phyloP scores from a whole-genome alignment of 2,797 vertebrate species.

The Anguilla anguilla region DNA sequence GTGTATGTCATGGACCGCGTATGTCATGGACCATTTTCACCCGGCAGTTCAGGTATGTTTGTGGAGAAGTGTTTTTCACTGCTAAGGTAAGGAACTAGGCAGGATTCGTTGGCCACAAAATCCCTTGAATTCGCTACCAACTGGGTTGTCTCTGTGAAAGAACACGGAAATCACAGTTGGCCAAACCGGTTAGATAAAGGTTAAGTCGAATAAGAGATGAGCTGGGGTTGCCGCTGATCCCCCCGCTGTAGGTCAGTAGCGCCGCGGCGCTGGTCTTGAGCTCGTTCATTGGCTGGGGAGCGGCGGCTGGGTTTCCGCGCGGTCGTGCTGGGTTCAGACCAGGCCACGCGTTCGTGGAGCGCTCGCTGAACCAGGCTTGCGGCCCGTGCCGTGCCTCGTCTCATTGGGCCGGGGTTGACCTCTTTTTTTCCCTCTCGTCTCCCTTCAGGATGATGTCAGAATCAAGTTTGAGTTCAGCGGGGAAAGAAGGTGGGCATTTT shows the following conservation, averaged over 20 bases:
- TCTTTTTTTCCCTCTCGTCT: not conserved
- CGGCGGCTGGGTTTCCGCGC: too few relatives aligned
- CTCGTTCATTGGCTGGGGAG: too few relatives aligned
- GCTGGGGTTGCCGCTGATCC: not conserved
- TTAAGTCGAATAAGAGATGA: not conserved
- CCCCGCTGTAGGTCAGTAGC: not conserved
- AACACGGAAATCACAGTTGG: too few relatives aligned
- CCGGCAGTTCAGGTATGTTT: not conserved
- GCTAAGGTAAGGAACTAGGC: not conserved
- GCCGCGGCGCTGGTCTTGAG: too few relatives aligned
- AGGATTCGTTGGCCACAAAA: not conserved
- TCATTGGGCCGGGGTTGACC: not conserved
- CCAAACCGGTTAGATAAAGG: too few relatives aligned
- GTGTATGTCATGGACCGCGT: too few relatives aligned
- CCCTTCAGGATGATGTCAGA: constrained; percentile 77
- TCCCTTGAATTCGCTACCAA: too few relatives aligned
- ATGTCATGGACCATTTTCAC: not conserved
- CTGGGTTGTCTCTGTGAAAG: too few relatives aligned
- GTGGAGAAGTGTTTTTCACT: not conserved
- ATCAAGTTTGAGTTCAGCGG: constrained; percentile 90
- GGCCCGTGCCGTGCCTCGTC: not conserved
- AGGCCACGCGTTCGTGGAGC: too few relatives aligned
- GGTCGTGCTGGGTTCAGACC: not conserved
- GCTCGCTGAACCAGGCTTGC: not conserved
- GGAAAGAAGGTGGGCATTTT: constrained; percentile 82